Evolutionary conservation across 2,888 invertebrate genomes (phyloP).

Genomic region (Phlogophora meticulosa): DNA sequence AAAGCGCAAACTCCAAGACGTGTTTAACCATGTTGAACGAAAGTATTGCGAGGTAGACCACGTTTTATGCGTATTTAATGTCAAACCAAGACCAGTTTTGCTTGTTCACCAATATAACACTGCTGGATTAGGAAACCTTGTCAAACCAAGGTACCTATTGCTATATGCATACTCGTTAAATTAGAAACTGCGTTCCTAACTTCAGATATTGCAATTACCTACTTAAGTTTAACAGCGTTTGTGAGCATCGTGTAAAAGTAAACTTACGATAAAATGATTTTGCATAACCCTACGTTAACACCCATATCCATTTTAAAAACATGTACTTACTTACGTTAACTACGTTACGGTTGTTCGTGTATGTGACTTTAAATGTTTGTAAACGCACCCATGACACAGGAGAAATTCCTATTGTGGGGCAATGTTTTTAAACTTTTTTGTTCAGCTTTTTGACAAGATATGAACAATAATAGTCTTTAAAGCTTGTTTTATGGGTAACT

Average conservation of each 20-base stretch:
- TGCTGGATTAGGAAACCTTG: slow-evolving; percentile 18
- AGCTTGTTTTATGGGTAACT: no score
- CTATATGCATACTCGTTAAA: slow-evolving; percentile 24
- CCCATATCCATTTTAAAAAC: no score
- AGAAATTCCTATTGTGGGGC: no score
- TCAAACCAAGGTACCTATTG: neutral
- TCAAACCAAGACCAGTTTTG: slow-evolving; percentile 12
- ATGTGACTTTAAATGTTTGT: no score
- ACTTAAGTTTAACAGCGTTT: neutral
- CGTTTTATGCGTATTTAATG: slow-evolving; percentile 41
- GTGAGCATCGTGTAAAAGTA: neutral
- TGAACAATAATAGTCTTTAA: no score
- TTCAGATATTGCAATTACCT: slow-evolving; percentile 4
- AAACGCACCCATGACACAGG: no score
- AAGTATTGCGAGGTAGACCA: slow-evolving; percentile 1
- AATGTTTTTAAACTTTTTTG: no score
- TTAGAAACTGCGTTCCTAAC: slow-evolving; percentile 35
- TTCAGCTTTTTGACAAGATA: no score
- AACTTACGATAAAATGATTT: no score
- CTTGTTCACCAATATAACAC: slow-evolving; percentile 22
- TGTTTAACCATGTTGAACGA: slow-evolving; percentile 12
- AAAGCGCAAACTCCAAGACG: slow-evolving; percentile 18
- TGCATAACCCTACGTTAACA: no score
- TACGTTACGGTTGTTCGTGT: no score
- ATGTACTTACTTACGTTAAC: no score